Percentiles rank a stretch among this genome's conserved stretches.
phyloP scores from a whole-genome alignment of 2,113 vertebrate species.

The Scartelaos histophorus region DNA sequence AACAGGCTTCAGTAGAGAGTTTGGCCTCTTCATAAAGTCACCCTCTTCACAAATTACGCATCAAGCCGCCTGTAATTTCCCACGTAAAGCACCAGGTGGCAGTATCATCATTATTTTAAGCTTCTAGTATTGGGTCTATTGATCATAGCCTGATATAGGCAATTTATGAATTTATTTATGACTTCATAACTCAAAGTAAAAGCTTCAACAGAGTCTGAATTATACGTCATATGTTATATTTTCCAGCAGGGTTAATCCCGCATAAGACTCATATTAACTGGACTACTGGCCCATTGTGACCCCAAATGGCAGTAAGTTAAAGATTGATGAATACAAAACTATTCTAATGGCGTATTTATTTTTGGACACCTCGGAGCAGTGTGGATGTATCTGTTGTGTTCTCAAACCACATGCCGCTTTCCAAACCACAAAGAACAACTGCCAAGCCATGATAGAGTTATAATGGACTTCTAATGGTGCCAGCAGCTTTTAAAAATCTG shows the following conservation, averaged over 20 bases:
- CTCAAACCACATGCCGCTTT: neutral
- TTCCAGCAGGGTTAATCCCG: too few relatives aligned
- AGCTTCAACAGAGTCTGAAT: neutral
- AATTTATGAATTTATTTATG: neutral
- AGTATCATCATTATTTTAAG: neutral
- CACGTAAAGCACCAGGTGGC: neutral
- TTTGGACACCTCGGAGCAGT: neutral
- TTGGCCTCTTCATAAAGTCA: neutral
- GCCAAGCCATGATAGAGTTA: slow-evolving; percentile 25
- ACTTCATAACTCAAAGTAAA: neutral
- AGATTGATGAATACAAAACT: too few relatives aligned
- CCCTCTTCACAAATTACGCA: neutral
- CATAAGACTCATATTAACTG: neutral
- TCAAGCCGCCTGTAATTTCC: neutral
- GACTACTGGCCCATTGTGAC: neutral
- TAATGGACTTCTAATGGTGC: slow-evolving; percentile 34
- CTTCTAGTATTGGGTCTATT: neutral
- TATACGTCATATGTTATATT: neutral
- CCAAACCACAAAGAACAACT: slow-evolving; percentile 31
- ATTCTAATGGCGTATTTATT: too few relatives aligned
- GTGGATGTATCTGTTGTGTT: neutral
- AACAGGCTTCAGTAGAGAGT: neutral
- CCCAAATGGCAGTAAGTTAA: too few relatives aligned
- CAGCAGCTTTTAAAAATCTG: slow-evolving; percentile 47
- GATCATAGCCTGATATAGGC: neutral